Conservation (phyloP, 2,113 vertebrate genomes). For the Stomatorhinus ivindoensis region DNA sequence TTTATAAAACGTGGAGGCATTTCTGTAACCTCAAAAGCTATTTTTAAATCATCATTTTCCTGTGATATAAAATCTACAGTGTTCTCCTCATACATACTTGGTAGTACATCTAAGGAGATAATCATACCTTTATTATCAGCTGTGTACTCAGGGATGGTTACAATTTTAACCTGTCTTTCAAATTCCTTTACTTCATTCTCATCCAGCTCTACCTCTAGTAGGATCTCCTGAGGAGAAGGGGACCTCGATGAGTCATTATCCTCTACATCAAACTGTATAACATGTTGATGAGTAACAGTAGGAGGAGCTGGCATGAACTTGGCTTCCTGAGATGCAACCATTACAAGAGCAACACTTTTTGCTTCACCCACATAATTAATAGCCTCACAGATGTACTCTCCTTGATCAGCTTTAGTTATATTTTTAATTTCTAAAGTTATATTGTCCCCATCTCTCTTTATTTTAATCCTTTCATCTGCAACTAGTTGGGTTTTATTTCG, state of each 20-base stretch:
- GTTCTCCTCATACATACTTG: constrained; percentile 73
- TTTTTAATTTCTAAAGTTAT: constrained; percentile 68
- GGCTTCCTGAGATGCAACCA: constrained; percentile 69
- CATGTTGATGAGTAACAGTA: constrained; percentile 88
- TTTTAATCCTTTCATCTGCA: constrained; percentile 57
- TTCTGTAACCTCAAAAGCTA: constrained; percentile 87
- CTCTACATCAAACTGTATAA: constrained; percentile 92
- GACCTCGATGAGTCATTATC: constrained; percentile 77
- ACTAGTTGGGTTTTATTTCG: constrained; percentile 76
- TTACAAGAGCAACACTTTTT: constrained; percentile 75
- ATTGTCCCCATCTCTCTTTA: constrained; percentile 72
- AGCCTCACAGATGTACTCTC: constrained; percentile 88
- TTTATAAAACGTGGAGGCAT: constrained; percentile 89
- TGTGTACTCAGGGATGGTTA: constrained; percentile 86
- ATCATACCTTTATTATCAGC: constrained; percentile 92
- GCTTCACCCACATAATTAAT: constrained; percentile 88
- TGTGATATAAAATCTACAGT: constrained; percentile 57
- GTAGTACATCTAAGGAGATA: constrained; percentile 89
- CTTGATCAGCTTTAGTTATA: constrained; percentile 68
- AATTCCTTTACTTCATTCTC: constrained; percentile 92
- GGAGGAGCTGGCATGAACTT: constrained; percentile 73
- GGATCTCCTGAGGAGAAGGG: constrained; percentile 93
- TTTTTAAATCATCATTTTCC: constrained; percentile 76
- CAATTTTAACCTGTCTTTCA: constrained; percentile 95
- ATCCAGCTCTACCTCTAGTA: constrained; percentile 91